Evolutionary conservation across 2,797 vertebrate species (phyloP).

Genomic region (Platyrinchus mystaceus): DNA sequence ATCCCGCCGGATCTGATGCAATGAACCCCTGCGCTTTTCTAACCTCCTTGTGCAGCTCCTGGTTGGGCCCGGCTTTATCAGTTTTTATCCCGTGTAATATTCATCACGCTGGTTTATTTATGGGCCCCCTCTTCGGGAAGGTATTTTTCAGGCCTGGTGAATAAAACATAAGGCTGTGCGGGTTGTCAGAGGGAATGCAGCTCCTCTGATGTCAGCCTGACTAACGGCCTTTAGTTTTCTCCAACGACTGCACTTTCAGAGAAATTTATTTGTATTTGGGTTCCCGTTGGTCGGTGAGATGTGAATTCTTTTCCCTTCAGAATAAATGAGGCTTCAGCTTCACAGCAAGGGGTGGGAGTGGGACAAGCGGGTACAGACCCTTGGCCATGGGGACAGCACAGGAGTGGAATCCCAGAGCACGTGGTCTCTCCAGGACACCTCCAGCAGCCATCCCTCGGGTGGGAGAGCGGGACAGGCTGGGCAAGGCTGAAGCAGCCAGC

Average conservation of each 20-base stretch:
- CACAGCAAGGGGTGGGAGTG: background rate
- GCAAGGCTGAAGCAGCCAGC: background rate
- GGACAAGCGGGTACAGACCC: rapidly evolving
- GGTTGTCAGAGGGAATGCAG: slow-evolving; percentile 71
- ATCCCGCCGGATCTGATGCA: background rate
- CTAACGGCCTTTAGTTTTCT: slow-evolving; percentile 66
- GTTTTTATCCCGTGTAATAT: slow-evolving; percentile 78
- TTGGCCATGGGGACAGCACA: rapidly evolving
- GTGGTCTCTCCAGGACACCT: rapidly evolving
- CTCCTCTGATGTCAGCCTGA: slow-evolving; percentile 70
- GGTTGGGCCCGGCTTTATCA: slow-evolving; percentile 67
- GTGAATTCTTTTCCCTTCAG: slow-evolving; percentile 26
- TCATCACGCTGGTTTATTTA: slow-evolving; percentile 82
- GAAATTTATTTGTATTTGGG: slow-evolving; percentile 76
- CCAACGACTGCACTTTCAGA: slow-evolving; percentile 64
- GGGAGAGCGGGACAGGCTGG: background rate
- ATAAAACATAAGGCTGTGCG: slow-evolving; percentile 85
- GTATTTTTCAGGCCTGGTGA: slow-evolving; percentile 87
- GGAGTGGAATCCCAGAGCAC: background rate
- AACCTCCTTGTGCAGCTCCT: background rate
- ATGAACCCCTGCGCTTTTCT: slow-evolving; percentile 1
- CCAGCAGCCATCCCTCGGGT: rapidly evolving
- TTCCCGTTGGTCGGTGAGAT: slow-evolving; percentile 5
- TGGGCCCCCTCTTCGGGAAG: slow-evolving; percentile 76
- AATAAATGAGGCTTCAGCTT: slow-evolving; percentile 33